phyloP scores from a whole-genome alignment of 2,797 vertebrate species.

The Petrocephalus sullivani region DNA sequence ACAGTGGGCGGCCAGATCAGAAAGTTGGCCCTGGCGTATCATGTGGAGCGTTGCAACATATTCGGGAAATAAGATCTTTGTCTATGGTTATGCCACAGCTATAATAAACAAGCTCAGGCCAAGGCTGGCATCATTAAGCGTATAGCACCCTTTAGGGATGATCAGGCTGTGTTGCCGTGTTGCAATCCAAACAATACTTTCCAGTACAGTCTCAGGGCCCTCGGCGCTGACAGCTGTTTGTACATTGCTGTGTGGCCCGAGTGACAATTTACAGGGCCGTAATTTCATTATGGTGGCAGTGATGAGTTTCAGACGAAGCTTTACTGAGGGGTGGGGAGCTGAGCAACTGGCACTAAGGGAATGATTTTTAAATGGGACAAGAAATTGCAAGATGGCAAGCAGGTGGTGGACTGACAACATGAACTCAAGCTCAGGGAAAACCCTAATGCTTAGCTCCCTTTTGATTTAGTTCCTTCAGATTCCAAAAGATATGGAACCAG shows the following conservation, averaged over 20 bases:
- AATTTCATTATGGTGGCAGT: background rate
- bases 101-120: background rate
- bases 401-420: background rate
- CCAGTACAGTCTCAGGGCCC: background rate
- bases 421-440: background rate
- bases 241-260: background rate
- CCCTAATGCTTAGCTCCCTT: background rate
- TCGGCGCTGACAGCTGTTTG: background rate
- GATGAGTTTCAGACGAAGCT: background rate
- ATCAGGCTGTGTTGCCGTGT: background rate
- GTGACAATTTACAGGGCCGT: background rate
- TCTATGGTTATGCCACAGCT: background rate
- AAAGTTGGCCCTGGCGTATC: constrained; percentile 11
- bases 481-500: background rate
- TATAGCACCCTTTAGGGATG: background rate
- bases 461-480: background rate
- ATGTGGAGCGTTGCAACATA: constrained; percentile 8
- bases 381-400: background rate
- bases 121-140: background rate
- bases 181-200: background rate
- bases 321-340: background rate
- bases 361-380: too few species aligned
- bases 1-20: background rate
- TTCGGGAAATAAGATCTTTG: background rate
- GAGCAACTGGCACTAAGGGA: background rate